These are phyloP conservation scores for Pteromalus puparum DNA, from an alignment of 1,140 invertebrate species.

Conservation along the genomic window DNA sequence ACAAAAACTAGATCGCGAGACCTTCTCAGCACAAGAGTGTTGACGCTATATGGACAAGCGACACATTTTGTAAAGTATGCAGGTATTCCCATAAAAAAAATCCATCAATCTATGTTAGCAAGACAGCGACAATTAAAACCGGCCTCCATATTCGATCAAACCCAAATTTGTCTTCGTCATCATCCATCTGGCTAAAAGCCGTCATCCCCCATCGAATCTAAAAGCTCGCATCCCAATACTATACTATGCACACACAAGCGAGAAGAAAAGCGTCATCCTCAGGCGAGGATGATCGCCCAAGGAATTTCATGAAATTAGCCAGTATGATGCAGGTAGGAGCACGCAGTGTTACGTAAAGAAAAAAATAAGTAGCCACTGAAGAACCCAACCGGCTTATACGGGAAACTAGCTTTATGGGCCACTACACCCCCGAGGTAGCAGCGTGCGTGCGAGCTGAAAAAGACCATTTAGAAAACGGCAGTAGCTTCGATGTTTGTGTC, in stretches of 20 bases:
- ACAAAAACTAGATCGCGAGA: too few relatives aligned
- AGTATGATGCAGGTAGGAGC: slow-evolving; percentile 42
- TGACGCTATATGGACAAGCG: too few relatives aligned
- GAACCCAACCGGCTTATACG: slow-evolving; percentile 13
- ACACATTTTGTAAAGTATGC: neutral
- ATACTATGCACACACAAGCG: neutral
- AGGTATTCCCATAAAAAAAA: neutral
- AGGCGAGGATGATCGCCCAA: slow-evolving; percentile 42
- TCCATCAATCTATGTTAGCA: neutral
- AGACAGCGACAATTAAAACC: neutral
- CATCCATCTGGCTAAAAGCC: neutral
- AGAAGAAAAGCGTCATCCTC: neutral
- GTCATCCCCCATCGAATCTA: neutral
- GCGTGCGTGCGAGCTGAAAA: slow-evolving; percentile 61
- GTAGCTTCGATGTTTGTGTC: neutral
- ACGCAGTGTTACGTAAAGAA: slow-evolving; percentile 24
- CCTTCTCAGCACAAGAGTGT: too few relatives aligned
- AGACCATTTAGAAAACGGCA: slow-evolving; percentile 65
- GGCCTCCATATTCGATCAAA: neutral
- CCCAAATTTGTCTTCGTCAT: neutral
- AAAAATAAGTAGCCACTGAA: slow-evolving; percentile 32
- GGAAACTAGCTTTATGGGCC: slow-evolving; percentile 8
- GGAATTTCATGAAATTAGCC: slow-evolving; percentile 54
- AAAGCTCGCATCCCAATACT: too few relatives aligned
- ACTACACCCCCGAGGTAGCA: slow-evolving; percentile 4